Evolutionary conservation across 2,888 invertebrate species (phyloP), one percentile per base, ranked within the genome.

Genomic region (Silvanus unidentatus): DNA sequence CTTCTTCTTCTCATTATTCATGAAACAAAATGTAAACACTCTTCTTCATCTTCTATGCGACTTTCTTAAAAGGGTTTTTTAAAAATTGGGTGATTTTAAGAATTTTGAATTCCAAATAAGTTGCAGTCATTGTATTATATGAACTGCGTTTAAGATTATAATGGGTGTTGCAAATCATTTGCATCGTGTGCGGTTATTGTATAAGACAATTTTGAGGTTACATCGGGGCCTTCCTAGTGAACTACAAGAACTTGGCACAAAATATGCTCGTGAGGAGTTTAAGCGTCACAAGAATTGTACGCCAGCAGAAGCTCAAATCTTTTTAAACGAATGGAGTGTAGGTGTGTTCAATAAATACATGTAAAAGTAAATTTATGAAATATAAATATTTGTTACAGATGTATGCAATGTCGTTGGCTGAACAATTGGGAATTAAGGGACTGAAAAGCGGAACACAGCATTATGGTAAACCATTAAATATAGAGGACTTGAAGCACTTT

Each of bases 301-400:
- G 42, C 74, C 77, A 1, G 73, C 75, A 35, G 88, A 91, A 68
- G 81, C 88, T 0, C 73, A 76, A 10, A 76, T 84, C 42, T 96
- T 96, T 66, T 78, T 95, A 69, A 80, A 77, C 16, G 94, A 93
- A 73, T 96, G 95, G 95, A 85, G 88, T 39, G 94, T 90, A 71
- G n/a, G n/a, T n/a, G n/a, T n/a, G n/a, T n/a, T n/a, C n/a, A n/a
- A n/a, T n/a, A n/a, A n/a, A n/a, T n/a, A 22, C 22, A 22, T 22
- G 8, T 22, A 22, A n/a, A n/a, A n/a, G n/a, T 22, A 34, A 35
- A 16, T 16, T 39, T 36, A 11, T 42, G 39, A 27, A 27, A 45
- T 43, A 30, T 39, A 22, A 42, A 44, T 36, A 42, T 43, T 8
- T 37, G 44, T 34, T 74, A 75, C 10, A 91, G 90, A 79, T 83